Base-by-base conservation (phyloP, 2,888 invertebrate species). In the Tinea semifulvella region DNA sequence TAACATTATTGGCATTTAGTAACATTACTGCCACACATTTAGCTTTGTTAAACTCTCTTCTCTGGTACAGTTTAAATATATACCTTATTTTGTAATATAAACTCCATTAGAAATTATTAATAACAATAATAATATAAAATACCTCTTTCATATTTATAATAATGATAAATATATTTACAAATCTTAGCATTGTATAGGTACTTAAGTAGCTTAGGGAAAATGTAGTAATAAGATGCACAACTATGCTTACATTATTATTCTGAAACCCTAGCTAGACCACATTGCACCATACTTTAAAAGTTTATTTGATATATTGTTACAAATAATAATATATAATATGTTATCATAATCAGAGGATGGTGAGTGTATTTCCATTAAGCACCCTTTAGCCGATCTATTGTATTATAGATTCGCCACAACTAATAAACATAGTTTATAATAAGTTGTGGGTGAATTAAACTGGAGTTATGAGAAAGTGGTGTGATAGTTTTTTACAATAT, bases 211-310 rank as follows among this genome's bases (percentile, higher is more conserved):
- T 31, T 31, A 31, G 31, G 31, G 14, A 13, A 2, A 13, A 7
- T 31, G n/a, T 31, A 31, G 31, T 31, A 13, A 13, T 31, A 31
- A 31, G 31, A 31, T 31, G 31, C n/a, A 31, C 31, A 31, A n/a
- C 7, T n/a, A n/a, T 31, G n/a, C 14, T 31, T 31, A 31, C 7
- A 31, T 13, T n/a, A n/a, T n/a, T n/a, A n/a, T n/a, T 27, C 31
- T 31, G 31, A 31, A 14, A 31, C 31, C 14, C 31, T n/a, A n/a
- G 11, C 13, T 31, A 26, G 11, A 7, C 31, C 31, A 31, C n/a
- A 11, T 13, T 31, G 31, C 31, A 31, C 31, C 31, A 31, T 14
- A 14, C 6, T n/a, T n/a, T n/a, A n/a, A n/a, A n/a, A 14, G 31
- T 14, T 31, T 31, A 31, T 31, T 31, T n/a, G 11, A 31, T 14